Conservation (phyloP, 1,140 invertebrate species). For the Bombus waltoni region DNA sequence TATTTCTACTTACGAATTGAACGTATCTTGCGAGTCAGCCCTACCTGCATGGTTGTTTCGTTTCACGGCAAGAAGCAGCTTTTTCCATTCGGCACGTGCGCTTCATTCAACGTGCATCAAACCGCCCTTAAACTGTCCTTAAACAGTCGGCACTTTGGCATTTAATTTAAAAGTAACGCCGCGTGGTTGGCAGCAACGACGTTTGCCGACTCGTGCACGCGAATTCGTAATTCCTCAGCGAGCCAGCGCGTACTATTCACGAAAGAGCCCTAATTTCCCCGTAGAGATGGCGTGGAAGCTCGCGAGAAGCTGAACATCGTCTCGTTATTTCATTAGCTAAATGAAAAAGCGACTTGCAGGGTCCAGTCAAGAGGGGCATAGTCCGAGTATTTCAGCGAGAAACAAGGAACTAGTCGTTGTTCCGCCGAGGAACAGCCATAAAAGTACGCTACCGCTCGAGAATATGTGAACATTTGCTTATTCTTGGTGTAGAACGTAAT, state of each 20-base stretch:
- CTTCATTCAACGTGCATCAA: not conserved
- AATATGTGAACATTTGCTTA: not conserved
- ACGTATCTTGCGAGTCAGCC: not conserved
- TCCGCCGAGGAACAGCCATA: too few species aligned
- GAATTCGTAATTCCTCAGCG: conserved; percentile 21
- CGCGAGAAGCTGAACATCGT: not conserved
- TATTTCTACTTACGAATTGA: not conserved
- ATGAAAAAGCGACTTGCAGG: conserved; percentile 14
- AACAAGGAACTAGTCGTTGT: not conserved
- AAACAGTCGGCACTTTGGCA: not conserved
- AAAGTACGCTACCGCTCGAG: not conserved
- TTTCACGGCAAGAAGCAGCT: not conserved
- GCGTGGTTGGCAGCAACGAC: not conserved
- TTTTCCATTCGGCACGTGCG: not conserved
- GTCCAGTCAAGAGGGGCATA: not conserved
- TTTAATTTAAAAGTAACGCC: conserved; percentile 14
- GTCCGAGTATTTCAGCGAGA: not conserved
- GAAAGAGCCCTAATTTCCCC: conserved; percentile 3
- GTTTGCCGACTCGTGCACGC: not conserved
- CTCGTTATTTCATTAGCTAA: conserved; percentile 36
- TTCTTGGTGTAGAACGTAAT: too few species aligned
- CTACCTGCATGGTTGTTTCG: not conserved
- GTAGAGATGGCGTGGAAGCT: not conserved
- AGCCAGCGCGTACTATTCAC: not conserved
- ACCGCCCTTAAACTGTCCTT: conserved; percentile 12